A percentile compares a stretch with the other conserved stretches of the same genome.
These are phyloP conservation scores for Ceraclea dissimilis DNA, from an alignment of 2,888 invertebrate genomes.

Conservation along the genomic window DNA sequence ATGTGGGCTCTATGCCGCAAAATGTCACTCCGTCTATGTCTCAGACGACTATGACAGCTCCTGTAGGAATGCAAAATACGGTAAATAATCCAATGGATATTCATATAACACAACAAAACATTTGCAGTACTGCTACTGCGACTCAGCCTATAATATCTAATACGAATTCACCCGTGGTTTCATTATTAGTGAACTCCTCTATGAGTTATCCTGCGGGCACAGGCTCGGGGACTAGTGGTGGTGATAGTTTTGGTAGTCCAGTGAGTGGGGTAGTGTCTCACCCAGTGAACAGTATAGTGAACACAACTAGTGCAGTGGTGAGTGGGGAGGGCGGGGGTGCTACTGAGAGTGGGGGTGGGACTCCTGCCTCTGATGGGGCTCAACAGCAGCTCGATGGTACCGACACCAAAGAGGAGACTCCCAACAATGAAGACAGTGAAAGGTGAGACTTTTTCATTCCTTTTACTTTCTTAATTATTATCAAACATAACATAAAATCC, in stretches of 20 bases:
- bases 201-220: constrained; percentile 28
- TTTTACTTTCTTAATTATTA: not conserved
- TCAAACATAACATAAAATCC: too few species aligned
- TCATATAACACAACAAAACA: constrained; percentile 23
- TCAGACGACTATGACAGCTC: constrained; percentile 22
- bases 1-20: constrained; percentile 22
- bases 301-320: constrained; percentile 42
- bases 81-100: constrained; percentile 30
- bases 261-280: constrained; percentile 48
- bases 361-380: constrained; percentile 35
- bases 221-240: constrained; percentile 31
- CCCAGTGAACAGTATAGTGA: constrained; percentile 41
- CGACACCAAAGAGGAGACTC: constrained; percentile 43
- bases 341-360: constrained; percentile 39
- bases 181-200: constrained; percentile 43
- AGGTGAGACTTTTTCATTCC: constrained; percentile 33
- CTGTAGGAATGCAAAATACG: constrained; percentile 34
- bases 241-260: constrained; percentile 46
- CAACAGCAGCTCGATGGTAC: constrained; percentile 36
- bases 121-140: constrained; percentile 29
- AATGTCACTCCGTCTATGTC: constrained; percentile 43
- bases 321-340: constrained; percentile 30
- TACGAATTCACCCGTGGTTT: constrained; percentile 47
- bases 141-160: constrained; percentile 35
- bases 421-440: constrained; percentile 46